Evolutionary conservation across 2,113 vertebrate genomes (phyloP), one percentile per base, ranked within the genome.

Genomic region (Microtus richardsoni): DNA sequence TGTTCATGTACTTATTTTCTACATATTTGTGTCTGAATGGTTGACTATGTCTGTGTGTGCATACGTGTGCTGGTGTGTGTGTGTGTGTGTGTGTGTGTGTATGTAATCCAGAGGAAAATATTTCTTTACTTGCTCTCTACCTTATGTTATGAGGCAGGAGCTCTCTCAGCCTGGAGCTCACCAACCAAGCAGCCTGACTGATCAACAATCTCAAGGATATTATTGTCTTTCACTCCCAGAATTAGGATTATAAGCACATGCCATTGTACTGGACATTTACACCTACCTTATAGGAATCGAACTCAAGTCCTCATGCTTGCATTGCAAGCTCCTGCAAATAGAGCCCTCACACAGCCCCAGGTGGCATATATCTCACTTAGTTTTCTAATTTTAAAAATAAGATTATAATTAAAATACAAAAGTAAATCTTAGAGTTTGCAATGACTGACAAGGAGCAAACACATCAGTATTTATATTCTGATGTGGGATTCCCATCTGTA

Each of bases 301-400:
- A 84, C 82, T 62, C 7, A 30, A 24, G 54, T 30, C 14, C 26
- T 19, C 58, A 41, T 0, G 3, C 3, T 30, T 64, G 24, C 24
- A 17, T 9, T 41, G 6, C 7, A 44, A 30, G 17, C 14, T 41
- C 24, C 7, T 44, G 16, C 82, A 44, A 84, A 33, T 2, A 28
- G 12, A 28, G n/a, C n/a, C 1, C 28, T 30, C 7, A 41, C 13
- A 13, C 0, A 64, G 19, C 5, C 2, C 19, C 28, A 82, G 28
- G 28, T n/a, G 71, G 7, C 14, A 70, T 4, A 66, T 83, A 62
- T 66, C 17, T 95, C 52, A 44, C 36, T 70, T 68, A 73, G 2
- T 93, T 78, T 79, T 89, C 64, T n/a, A 60, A 6, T 91, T 26
- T 95, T 85, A 24, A 41, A 88, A 89, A 87, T 82, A 87, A 39